Base-by-base conservation (phyloP, 2,888 invertebrate species). In the Scelioninae gen. 1 region DNA sequence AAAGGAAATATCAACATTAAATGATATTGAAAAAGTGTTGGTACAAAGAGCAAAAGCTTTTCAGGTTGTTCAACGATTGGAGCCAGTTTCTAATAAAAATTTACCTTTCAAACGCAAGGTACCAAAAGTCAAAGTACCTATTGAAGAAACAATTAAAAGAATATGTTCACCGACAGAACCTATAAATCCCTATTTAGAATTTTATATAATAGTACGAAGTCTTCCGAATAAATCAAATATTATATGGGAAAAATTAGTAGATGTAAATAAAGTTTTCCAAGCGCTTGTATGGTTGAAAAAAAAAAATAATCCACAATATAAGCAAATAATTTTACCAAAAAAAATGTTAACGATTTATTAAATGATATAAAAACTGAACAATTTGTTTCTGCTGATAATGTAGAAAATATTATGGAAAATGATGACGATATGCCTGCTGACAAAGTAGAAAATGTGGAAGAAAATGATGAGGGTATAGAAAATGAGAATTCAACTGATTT, bases 91-190 rank as follows among this genome's bases (percentile, higher is more conserved):
- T 43, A 43, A 43, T 43, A 43, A 43, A 10, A 47, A 63, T 9
- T 47, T 63, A 16, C 47, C 47, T 13, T 47, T 10, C 11, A 63
- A 47, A 63, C 23, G 32, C 0, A 63, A 32, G 47, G 13, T 63
- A 34, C 45, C 60, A 13, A 62, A 62, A 62, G 47, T 63, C 11
- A 63, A 32, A 47, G 47, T 47, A 47, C 47, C 63, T 32, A 15
- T 47, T 9, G 47, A 47, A 38, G 85, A 88, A 85, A 91, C 90
- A 3, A 58, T 90, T n/a, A 85, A 86, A 83, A 90, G 88, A 85
- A 72, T 91, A 9, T 87, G 87, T 23, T 72, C 74, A 38, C 76
- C 87, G 5, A 83, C 83, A 31, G 84, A 87, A 23, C 85, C 90
- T 4, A 66, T 90, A 31, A 86, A 87, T 75, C 23, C 10, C 23